A percentile compares a stretch with the other conserved stretches of the same genome.
Evolutionary conservation across 1,140 invertebrate species (phyloP).

Genomic region (Chironomus tepperi): DNA sequence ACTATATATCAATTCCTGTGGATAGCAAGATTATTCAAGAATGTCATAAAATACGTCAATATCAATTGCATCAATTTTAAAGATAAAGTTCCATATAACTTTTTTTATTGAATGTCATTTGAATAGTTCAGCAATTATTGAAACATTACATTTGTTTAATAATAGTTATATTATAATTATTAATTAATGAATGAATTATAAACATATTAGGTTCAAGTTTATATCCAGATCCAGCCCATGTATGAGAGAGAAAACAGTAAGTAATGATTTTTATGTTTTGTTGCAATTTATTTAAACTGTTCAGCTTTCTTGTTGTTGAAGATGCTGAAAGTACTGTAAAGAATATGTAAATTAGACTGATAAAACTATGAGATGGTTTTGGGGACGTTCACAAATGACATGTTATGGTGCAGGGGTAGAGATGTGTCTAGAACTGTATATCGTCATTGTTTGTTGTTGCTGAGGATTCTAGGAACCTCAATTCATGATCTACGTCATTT

Average conservation of each 20-base stretch:
- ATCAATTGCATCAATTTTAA: no score
- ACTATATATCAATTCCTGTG: no score
- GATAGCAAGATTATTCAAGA: no score
- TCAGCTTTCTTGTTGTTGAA: conserved; percentile 17
- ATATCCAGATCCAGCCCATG: conserved; percentile 3
- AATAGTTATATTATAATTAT: neutral
- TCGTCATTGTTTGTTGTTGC: no score
- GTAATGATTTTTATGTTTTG: neutral
- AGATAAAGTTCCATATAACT: no score
- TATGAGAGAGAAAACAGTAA: neutral
- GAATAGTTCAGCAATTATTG: conserved; percentile 2
- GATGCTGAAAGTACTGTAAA: neutral
- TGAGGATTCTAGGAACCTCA: no score
- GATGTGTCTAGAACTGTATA: no score
- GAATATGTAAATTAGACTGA: neutral
- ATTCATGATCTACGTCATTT: no score
- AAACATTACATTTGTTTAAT: neutral
- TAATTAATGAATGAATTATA: neutral
- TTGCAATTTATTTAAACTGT: neutral
- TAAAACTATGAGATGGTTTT: neutral
- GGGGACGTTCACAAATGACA: no score
- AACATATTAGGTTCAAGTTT: neutral
- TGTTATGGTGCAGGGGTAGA: no score
- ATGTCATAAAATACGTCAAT: no score
- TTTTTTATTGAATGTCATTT: neutral